Conservation (phyloP, 2,113 vertebrate species). For the Nerophis lumbriciformis region DNA sequence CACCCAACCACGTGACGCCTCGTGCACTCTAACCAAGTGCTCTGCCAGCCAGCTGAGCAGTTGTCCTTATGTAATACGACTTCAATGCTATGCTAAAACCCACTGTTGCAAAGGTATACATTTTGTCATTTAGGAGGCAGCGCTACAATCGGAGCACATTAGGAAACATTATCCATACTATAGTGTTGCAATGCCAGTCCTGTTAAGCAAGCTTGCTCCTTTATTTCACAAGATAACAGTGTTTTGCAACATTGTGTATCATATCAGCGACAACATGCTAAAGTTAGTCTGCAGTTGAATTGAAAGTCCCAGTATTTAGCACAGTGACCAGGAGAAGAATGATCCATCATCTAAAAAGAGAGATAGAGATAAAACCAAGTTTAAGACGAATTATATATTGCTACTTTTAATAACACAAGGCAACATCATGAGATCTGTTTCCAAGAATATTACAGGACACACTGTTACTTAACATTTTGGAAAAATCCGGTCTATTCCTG, state of each 20-base stretch:
- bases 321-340: conserved; percentile 14
- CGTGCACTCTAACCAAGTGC: conserved; percentile 20
- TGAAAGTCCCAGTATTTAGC: conserved; percentile 8
- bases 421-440: neutral
- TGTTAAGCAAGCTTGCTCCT: conserved; percentile 47
- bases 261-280: conserved; percentile 4
- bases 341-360: conserved; percentile 30
- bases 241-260: conserved; percentile 4
- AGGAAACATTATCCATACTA: conserved; percentile 52
- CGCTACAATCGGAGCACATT: conserved; percentile 30
- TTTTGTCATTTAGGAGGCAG: conserved; percentile 32
- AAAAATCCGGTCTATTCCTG: neutral
- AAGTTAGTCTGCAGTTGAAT: conserved; percentile 15
- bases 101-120: conserved; percentile 22
- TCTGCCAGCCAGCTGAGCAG: conserved; percentile 18
- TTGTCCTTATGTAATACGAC: conserved; percentile 18
- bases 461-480: conserved; percentile 3
- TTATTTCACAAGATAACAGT: conserved; percentile 54
- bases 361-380: conserved; percentile 11
- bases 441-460: conserved; percentile 7
- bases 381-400: neutral
- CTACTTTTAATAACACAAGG: neutral
- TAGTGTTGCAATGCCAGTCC: conserved; percentile 45
- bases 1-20: conserved; percentile 24
- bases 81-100: conserved; percentile 13